Percentiles rank a stretch among this genome's conserved stretches.
Evolutionary conservation across 2,797 vertebrate genomes (phyloP).

Genomic region (Fistularia commersonii): DNA sequence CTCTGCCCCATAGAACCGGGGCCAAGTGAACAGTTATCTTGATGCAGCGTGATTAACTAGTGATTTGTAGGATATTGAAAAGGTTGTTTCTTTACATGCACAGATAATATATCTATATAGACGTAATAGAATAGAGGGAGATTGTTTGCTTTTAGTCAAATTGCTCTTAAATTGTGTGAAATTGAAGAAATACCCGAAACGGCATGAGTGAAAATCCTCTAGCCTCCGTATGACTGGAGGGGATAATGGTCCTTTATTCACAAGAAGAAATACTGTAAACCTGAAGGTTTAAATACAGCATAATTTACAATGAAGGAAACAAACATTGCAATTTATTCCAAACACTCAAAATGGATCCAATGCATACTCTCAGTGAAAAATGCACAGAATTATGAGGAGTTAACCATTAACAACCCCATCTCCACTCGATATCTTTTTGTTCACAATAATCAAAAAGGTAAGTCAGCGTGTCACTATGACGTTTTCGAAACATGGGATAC

Average conservation of each 20-base stretch:
- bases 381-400: no score
- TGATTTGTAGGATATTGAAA: conserved; percentile 1
- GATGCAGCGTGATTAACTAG: conserved; percentile 3
- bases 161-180: not conserved
- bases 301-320: not conserved
- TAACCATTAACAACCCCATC: no score
- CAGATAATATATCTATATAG: no score
- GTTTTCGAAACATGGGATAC: no score
- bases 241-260: not conserved
- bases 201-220: not conserved
- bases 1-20: conserved; percentile 18
- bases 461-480: no score
- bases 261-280: no score
- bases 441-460: no score
- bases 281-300: not conserved
- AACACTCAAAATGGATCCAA: no score
- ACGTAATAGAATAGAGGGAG: not conserved
- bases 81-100: no score
- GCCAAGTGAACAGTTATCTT: conserved; percentile 26
- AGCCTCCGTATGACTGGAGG: not conserved
- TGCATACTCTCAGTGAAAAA: no score
- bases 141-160: not conserved
- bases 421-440: no score
- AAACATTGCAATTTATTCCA: no score
- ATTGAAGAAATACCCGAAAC: not conserved